phyloP scores from a whole-genome alignment of 2,113 vertebrate species.

The Anguilla rostrata region DNA sequence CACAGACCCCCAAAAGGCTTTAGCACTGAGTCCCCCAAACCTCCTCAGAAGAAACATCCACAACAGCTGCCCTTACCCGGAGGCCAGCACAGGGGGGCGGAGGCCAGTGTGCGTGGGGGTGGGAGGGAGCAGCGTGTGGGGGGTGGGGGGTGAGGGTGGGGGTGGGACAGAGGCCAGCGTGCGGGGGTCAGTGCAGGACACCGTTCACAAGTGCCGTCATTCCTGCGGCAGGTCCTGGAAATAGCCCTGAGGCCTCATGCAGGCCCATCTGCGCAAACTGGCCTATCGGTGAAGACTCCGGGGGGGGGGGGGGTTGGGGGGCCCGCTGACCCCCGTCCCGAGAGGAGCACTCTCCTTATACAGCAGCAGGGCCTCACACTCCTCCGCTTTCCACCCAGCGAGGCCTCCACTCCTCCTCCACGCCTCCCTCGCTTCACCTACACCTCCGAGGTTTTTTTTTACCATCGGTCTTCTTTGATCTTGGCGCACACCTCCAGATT shows the following conservation, averaged over 20 bases:
- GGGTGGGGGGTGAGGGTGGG: no score
- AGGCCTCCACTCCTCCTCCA: neutral
- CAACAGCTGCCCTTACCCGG: neutral
- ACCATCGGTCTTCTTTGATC: neutral
- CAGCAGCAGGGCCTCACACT: neutral
- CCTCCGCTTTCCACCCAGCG: neutral
- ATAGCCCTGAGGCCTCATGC: conserved; percentile 1
- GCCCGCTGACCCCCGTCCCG: neutral
- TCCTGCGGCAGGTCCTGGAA: neutral
- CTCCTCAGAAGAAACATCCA: neutral
- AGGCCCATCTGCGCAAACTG: neutral
- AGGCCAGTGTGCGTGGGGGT: neutral
- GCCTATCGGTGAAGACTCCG: neutral
- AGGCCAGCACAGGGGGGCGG: neutral
- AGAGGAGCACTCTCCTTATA: neutral
- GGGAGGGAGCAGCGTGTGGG: no score
- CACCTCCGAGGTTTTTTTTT: no score
- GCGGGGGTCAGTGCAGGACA: neutral
- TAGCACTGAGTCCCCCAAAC: neutral
- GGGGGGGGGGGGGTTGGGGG: neutral
- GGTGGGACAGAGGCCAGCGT: no score
- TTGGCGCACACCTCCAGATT: neutral
- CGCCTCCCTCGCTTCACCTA: no score
- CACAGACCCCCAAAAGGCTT: neutral
- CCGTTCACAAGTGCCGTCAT: neutral